phyloP scores from a whole-genome alignment of 2,888 invertebrate genomes.

The Luperina nickerlii region DNA sequence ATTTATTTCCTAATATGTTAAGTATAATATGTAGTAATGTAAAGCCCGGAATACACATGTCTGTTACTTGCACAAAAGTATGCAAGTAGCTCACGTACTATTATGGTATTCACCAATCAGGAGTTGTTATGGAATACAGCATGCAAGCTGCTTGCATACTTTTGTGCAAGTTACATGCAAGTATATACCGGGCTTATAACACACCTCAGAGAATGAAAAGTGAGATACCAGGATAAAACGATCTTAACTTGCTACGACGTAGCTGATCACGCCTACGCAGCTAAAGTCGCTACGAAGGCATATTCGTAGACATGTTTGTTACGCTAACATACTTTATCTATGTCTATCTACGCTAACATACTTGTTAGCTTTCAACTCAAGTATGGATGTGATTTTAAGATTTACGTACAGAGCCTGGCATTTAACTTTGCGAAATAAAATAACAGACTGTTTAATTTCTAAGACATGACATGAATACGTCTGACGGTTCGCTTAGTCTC shows the following conservation, averaged over 20 bases:
- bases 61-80: background rate
- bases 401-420: background rate
- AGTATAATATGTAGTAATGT: background rate
- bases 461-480: background rate
- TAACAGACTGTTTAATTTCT: background rate
- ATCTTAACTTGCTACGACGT: background rate
- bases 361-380: background rate
- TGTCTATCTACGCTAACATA: background rate
- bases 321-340: background rate
- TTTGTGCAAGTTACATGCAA: background rate
- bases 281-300: background rate
- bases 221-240: background rate
- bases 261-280: background rate
- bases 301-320: background rate
- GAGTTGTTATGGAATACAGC: too few species aligned
- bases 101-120: too few species aligned
- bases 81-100: too few species aligned
- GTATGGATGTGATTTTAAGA: background rate
- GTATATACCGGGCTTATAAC: too few species aligned
- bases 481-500: background rate
- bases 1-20: background rate
- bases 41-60: background rate
- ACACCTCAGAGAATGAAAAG: background rate
- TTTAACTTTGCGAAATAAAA: background rate
- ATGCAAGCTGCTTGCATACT: too few species aligned